Conservation (phyloP, 2,113 vertebrate species). For the Camelus bactrianus region DNA sequence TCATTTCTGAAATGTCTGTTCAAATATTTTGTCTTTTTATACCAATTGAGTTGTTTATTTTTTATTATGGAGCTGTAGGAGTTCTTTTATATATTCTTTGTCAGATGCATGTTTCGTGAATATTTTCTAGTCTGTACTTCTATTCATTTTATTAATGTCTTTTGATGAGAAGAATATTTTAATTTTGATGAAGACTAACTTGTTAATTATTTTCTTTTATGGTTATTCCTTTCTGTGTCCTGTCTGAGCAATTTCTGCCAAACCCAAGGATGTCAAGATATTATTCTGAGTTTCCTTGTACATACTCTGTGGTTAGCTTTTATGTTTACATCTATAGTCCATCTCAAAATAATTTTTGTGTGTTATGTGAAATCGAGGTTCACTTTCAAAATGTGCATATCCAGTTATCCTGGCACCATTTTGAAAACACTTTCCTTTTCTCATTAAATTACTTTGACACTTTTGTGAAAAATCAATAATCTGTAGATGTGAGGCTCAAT, state of each 20-base stretch:
- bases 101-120: not conserved
- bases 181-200: not conserved
- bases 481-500: not conserved
- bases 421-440: too few relatives aligned
- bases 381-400: not conserved
- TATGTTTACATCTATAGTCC: not conserved
- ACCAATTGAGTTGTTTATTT: not conserved
- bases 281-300: not conserved
- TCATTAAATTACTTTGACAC: too few relatives aligned
- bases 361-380: not conserved
- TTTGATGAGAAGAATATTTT: constrained; percentile 18
- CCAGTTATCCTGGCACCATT: not conserved
- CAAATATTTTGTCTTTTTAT: not conserved
- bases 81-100: constrained; percentile 22
- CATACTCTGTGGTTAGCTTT: not conserved
- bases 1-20: not conserved
- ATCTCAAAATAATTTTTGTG: not conserved
- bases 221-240: not conserved
- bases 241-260: constrained; percentile 1
- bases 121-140: not conserved
- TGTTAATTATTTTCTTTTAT: not conserved
- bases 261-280: not conserved
- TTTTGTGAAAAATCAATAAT: not conserved
- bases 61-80: not conserved
- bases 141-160: not conserved